These are phyloP conservation scores for Pseudonaja textilis DNA, from an alignment of 2,113 vertebrate species.

Conservation along the genomic window DNA sequence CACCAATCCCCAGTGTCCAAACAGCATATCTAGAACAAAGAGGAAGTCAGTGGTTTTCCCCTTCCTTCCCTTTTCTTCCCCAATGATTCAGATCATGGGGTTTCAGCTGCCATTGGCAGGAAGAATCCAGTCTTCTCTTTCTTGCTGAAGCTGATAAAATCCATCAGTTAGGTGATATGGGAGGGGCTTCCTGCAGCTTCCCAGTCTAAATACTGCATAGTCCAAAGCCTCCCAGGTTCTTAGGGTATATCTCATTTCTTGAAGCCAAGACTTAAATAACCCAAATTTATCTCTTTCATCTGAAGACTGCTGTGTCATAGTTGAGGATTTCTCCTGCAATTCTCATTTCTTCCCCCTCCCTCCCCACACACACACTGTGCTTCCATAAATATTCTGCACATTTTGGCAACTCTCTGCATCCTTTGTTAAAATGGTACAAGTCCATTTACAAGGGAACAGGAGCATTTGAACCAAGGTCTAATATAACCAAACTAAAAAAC, in stretches of 20 bases:
- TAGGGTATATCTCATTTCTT: not conserved
- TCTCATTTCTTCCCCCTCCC: not conserved
- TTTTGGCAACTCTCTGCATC: not conserved
- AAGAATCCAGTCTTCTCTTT: not conserved
- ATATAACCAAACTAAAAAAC: not conserved
- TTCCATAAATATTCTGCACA: not conserved
- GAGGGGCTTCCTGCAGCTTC: not conserved
- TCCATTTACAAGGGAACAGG: not conserved
- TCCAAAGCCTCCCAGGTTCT: not conserved
- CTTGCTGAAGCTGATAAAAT: not conserved
- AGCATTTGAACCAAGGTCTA: not conserved
- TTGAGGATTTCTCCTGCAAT: not conserved
- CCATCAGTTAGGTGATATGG: not conserved
- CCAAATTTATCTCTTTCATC: not conserved
- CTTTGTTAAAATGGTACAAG: not conserved
- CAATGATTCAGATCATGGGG: not conserved
- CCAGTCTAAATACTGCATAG: not conserved
- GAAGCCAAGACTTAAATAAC: not conserved
- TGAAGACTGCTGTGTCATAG: not conserved
- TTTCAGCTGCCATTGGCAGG: not conserved
- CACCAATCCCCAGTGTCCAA: not conserved
- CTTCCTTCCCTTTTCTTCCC: not conserved
- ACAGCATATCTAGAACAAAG: not conserved
- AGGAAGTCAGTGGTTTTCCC: not conserved
- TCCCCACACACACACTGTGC: not conserved